Evolutionary conservation across 2,113 vertebrate genomes (phyloP), one percentile per base, ranked within the genome.

Genomic region (Chauna torquata): DNA sequence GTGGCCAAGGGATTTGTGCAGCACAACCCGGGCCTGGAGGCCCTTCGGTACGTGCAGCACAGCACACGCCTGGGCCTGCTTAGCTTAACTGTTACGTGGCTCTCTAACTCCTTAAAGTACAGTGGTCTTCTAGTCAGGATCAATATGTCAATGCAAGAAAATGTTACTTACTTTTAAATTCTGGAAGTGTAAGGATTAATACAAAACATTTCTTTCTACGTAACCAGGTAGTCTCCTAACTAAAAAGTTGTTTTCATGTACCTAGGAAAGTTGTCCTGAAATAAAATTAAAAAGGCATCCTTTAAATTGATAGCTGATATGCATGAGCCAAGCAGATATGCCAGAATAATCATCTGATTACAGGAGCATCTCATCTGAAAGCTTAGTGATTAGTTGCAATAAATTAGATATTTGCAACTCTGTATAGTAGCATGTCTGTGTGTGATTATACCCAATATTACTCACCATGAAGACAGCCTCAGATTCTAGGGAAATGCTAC

Each of bases 41-140:
- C 16, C 72, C 3, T 6, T 40, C 1, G 1, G 27, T n/a, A 13
- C 1, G 8, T 18, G 20, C 38, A 34, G 52, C 40, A 9, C 49
- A 65, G 69, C 40, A 8, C 16, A 25, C 27, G 34, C 27, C 38
- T 49, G 58, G 42, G 18, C 28, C 47, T 34, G 4, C 19, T 13
- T 8, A 2, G 34, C 23, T 16, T 34, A 34, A 17, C 65, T 47
- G 49, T 69, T 25, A 13, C 1, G 22, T 23, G 28, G 11, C 14
- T 28, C 38, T 18, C 25, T 18, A 19, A 34, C 36, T 16, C 17
- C 59, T 75, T 16, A 0, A 1, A 7, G 7, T 57, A 7, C 30
- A 38, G 50, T 5, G 12, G 25, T n/a, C 45, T 57, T 42, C 44
- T 0, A 1, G 20, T 30, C 44, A 22, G 57, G 17, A 50, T 49